Base-by-base conservation (phyloP, 2,797 vertebrate genomes). In the Amblyraja radiata region DNA sequence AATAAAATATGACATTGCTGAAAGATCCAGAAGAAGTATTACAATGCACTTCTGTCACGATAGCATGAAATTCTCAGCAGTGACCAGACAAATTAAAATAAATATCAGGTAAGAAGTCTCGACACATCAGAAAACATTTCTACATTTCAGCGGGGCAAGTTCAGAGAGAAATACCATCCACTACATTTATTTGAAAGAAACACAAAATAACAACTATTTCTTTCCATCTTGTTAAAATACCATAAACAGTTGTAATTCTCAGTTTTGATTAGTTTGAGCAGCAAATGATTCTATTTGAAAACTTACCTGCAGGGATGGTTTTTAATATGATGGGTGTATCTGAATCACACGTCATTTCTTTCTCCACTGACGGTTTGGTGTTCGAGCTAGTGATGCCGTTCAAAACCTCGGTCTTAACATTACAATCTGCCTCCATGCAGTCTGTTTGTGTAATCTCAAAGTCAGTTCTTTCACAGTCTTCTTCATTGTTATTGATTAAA, bases 401-500 rank as follows among this genome's bases (percentile, higher is more conserved):
- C 7, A 6, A 92, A 76, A 74, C 11, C 13, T 92, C 71, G 13
- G 21, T 46, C 39, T 74, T 65, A 91, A 25, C 71, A 74, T 28
- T 32, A 76, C 71, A 74, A 54, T 11, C 25, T 4, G 23, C 39
- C 4, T 46, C 71, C 14, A 76, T n/a, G 25, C 71, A 54, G 23
- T 76, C 36, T 54, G 0, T 92, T 76, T 76, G 90, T 9, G 6
- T 18, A 28, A 74, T 54, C 90, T 76, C 90, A 92, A 54, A 76
- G 90, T 0, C 68, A 92, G 39, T 76, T 54, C 28, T 6, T 5
- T 76, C 13, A 58, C 9, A 3, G 36, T 28, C 23, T 6, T 76
- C 90, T 54, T 92, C 71, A 74, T 97, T 97, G 92, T 97, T 97
- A 95, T 97, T 97, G 93, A 97, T 95, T 94, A 94, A 96, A 94